Base-by-base conservation (phyloP, 2,888 invertebrate species). In the Cetonia aurata region DNA sequence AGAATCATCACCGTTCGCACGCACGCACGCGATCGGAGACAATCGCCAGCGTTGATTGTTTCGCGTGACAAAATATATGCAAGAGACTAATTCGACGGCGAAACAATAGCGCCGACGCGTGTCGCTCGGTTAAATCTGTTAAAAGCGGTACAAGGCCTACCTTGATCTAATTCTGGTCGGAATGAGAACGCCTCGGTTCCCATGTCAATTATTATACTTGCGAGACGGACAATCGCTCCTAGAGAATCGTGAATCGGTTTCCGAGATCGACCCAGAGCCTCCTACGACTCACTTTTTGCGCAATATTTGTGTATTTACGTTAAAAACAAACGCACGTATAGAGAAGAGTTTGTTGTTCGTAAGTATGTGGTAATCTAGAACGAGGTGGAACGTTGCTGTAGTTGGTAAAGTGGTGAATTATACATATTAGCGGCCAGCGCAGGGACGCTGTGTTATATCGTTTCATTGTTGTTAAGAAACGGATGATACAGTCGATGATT, bases 161-260 rank as follows among this genome's bases (percentile, higher is more conserved):
- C 76, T 77, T 79, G 81, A 81, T 81, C 79, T 77, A 78, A 78
- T 80, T 82, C 79, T 74, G 75, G 76, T 75, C 79, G 79, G 79
- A 82, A 81, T 79, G 80, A 78, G 81, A 80, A 81, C 80, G 78
- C 76, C 71, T 73, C 75, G 78, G 80, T 82, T 82, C 82, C 81
- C 82, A 82, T 82, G 81, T 80, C 80, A 81, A 81, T 82, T 81
- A 81, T 75, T n/a, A 37, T 8, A 37, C 33, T 56, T 74, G 74
- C 71, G 67, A 68, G 71, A 37, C 25, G 60, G 37, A 31, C 69
- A 59, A 44, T 69, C 56, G 52, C 53, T 12, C 53, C 53, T 15
- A 19, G 25, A 53, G 53, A 53, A 19, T n/a, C 53, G 31, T 8
- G 53, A 53, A 53, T 25, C 53, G 53, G 53, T 53, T 17, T 31